A percentile compares a stretch with the other conserved stretches of the same genome.
phyloP scores from a whole-genome alignment of 2,888 invertebrate genomes.

The Ochropleura plecta region DNA sequence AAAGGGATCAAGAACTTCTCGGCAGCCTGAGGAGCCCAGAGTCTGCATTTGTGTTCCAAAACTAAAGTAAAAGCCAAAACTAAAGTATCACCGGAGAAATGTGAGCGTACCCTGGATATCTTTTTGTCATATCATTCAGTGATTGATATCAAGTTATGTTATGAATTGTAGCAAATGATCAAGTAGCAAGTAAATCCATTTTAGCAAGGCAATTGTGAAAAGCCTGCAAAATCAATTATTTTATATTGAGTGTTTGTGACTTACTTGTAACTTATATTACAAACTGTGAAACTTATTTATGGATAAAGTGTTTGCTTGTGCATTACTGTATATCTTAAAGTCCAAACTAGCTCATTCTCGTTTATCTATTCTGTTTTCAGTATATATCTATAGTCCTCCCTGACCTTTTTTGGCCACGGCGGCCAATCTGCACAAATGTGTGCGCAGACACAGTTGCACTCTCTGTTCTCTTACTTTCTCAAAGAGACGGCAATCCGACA shows the following conservation, averaged over 20 bases:
- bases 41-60: background rate
- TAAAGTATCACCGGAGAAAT: no score
- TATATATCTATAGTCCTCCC: no score
- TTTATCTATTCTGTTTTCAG: background rate
- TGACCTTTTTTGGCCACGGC: no score
- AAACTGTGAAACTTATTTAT: background rate
- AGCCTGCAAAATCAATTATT: background rate
- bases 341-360: background rate
- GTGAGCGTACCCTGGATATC: no score
- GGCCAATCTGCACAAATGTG: no score
- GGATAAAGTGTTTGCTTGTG: no score
- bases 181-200: background rate
- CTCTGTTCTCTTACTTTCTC: no score
- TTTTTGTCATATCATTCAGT: background rate
- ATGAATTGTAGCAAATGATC: background rate
- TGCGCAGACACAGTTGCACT: no score
- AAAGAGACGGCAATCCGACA: no score
- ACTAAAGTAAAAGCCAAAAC: background rate
- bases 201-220: background rate
- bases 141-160: background rate
- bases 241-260: background rate
- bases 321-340: background rate
- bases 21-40: background rate
- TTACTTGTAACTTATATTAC: no score
- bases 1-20: background rate